Evolutionary conservation across 1,140 invertebrate species (phyloP).

Genomic region (Calliopsis andreniformis): DNA sequence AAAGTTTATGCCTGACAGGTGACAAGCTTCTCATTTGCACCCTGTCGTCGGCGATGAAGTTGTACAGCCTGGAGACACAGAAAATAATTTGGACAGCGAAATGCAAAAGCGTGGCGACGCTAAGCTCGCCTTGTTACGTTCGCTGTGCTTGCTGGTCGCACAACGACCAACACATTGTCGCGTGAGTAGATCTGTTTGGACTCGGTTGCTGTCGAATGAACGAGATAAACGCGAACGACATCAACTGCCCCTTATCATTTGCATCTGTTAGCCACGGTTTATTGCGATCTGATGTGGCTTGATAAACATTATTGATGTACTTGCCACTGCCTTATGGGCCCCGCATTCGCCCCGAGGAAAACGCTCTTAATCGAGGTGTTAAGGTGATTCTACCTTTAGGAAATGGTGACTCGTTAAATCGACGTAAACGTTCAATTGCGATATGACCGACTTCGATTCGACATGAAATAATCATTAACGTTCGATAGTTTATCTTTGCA

Average conservation of each 20-base stretch:
- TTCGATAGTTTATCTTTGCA: no score
- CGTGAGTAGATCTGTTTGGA: constrained; percentile 49
- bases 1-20: not conserved
- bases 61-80: not conserved
- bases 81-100: not conserved
- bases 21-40: constrained; percentile 18
- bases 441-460: no score
- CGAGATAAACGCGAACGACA: not conserved
- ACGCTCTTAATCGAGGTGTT: not conserved
- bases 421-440: not conserved
- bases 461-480: no score
- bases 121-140: constrained; percentile 8
- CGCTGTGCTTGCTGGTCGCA: constrained; percentile 60
- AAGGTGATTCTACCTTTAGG: not conserved
- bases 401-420: not conserved
- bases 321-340: no score
- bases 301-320: constrained; percentile 10
- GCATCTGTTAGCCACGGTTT: not conserved
- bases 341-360: not conserved
- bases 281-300: not conserved
- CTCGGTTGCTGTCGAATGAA: not conserved
- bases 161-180: constrained; percentile 55
- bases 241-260: not conserved
- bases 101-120: not conserved
- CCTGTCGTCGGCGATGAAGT: not conserved